Evolutionary conservation across 2,113 vertebrate species (phyloP).

Genomic region (Pavo muticus): DNA sequence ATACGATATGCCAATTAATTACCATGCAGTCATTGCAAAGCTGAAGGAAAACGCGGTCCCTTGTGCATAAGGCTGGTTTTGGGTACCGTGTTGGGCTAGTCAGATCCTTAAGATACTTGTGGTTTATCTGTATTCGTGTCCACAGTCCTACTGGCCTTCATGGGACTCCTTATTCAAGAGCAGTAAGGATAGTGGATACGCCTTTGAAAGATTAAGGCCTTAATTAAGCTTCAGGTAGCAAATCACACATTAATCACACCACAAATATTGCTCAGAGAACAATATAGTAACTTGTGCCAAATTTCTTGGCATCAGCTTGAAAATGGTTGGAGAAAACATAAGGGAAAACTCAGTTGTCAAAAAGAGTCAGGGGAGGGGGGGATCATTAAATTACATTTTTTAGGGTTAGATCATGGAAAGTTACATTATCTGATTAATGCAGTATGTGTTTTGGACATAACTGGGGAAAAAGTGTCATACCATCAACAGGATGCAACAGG

Average conservation of each 20-base stretch:
- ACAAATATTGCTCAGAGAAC: slow-evolving; percentile 35
- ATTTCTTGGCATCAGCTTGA: neutral
- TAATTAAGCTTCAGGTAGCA: slow-evolving; percentile 1
- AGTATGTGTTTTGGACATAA: slow-evolving; percentile 59
- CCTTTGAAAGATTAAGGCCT: slow-evolving; percentile 34
- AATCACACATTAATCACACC: slow-evolving; percentile 18
- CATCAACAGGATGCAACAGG: slow-evolving; percentile 64
- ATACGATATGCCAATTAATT: neutral
- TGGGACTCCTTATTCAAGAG: neutral
- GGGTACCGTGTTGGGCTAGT: neutral
- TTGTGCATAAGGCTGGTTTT: neutral
- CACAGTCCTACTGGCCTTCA: slow-evolving; percentile 24
- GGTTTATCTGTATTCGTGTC: neutral
- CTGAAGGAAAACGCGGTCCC: neutral
- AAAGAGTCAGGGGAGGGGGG: neutral
- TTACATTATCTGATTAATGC: slow-evolving; percentile 59
- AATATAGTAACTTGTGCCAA: slow-evolving; percentile 50
- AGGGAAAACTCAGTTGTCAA: slow-evolving; percentile 48
- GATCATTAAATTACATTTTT: slow-evolving; percentile 41
- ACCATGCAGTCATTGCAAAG: slow-evolving; percentile 60
- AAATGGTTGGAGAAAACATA: slow-evolving; percentile 44
- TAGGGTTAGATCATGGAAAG: slow-evolving; percentile 52
- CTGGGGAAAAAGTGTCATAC: slow-evolving; percentile 51
- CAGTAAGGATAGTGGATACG: slow-evolving; percentile 13
- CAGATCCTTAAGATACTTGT: neutral